Conservation (phyloP, 2,888 invertebrate genomes). For the Thereva unica region DNA sequence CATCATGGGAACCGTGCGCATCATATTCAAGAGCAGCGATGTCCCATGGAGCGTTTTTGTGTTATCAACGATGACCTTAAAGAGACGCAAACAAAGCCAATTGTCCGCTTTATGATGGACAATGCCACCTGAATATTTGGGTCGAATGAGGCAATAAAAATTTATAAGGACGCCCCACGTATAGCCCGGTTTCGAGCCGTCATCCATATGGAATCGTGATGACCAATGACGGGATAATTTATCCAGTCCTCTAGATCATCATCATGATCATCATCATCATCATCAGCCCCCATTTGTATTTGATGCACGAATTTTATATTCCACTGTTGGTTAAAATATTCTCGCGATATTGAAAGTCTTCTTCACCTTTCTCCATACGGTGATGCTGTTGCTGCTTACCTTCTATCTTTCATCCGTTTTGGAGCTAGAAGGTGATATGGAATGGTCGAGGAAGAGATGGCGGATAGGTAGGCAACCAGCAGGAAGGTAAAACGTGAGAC, state of each 20-base stretch:
- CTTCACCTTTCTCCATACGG: constrained; percentile 36
- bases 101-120: too few species aligned
- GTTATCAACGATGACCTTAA: too few species aligned
- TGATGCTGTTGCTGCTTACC: constrained; percentile 4
- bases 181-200: too few species aligned
- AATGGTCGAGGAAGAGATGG: constrained; percentile 16
- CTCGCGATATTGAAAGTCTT: constrained; percentile 39
- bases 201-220: too few species aligned
- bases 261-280: constrained; percentile 3
- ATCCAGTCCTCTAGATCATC: background rate
- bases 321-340: constrained; percentile 30
- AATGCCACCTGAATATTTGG: too few species aligned
- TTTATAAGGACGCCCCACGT: too few species aligned
- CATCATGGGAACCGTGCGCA: too few species aligned
- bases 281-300: constrained; percentile 1
- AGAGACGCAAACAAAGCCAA: too few species aligned
- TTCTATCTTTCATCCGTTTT: background rate
- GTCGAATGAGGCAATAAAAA: too few species aligned
- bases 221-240: too few species aligned
- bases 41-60: too few species aligned
- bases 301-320: constrained; percentile 9
- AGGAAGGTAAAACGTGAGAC: constrained; percentile 11
- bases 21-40: too few species aligned
- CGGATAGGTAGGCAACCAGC: background rate
- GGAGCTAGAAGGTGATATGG: constrained; percentile 8